Base-by-base conservation (phyloP, 2,888 invertebrate genomes). In the Patella caerulea region DNA sequence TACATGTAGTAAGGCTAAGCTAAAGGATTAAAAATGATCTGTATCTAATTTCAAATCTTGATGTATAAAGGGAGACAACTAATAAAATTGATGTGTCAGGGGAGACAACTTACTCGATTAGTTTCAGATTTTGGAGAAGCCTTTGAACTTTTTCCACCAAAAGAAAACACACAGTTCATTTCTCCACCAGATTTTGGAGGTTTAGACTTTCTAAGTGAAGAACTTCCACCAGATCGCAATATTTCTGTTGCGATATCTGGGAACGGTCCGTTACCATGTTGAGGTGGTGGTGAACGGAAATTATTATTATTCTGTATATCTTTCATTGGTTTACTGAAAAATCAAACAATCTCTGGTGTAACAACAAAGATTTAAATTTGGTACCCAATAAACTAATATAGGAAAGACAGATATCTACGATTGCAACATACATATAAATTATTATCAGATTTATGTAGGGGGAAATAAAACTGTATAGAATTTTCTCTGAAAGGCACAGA, bases 91-190 rank as follows among this genome's bases (percentile, higher is more conserved):
- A 45, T 45, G 45, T 45, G 45, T 45, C 9, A 45, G 45, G 45
- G 45, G 45, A 45, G 45, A 45, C 4, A 65, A 65, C 65, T 65
- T 65, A 65, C 65, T 65, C 19, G 34, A 19, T 56, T 59, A 24
- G 17, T 73, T n/a, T 73, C 53, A 3, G 15, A n/a, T 45, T n/a
- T 15, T 17, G 55, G 24, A 24, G 15, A 53, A n/a, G 24, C 55
- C 73, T 73, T 45, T 4, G 15, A 54, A 53, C n/a, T n/a, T n/a
- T 17, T 15, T 24, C 29, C 74, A 14, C 71, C 76, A n/a, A 78
- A 77, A 12, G 78, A 73, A 72, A 76, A 78, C 45, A 80, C 80
- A 72, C 75, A 73, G 7, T 69, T 78, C 15, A 77, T 55, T 0
- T 75, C 80, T 0, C 65, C 65, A 2, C 76, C 76, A 11, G 71